Evolutionary conservation across 1,140 invertebrate genomes (phyloP).

Genomic region (Limonius californicus): DNA sequence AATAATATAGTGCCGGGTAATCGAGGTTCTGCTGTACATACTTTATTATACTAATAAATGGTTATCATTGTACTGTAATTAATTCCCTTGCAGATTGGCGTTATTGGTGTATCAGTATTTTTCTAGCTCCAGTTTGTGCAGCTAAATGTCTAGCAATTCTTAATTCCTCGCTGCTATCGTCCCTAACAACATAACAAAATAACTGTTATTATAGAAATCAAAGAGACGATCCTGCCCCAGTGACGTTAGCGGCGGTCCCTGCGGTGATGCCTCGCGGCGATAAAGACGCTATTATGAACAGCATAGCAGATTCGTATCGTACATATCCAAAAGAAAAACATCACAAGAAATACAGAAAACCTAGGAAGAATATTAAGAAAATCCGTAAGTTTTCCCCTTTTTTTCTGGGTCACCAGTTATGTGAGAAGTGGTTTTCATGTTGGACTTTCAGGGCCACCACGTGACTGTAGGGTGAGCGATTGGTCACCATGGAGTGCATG

Average conservation of each 20-base stretch:
- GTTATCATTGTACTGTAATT: too few species aligned
- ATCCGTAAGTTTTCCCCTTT: constrained; percentile 38
- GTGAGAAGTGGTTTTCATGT: background rate
- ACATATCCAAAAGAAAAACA: constrained; percentile 48
- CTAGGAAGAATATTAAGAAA: constrained; percentile 31
- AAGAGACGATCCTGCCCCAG: constrained; percentile 20
- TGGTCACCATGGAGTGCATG: constrained; percentile 85
- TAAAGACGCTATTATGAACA: constrained; percentile 68
- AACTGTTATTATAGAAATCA: constrained; percentile 31
- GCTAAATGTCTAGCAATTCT: too few species aligned
- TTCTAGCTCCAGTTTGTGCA: too few species aligned
- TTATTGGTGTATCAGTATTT: too few species aligned
- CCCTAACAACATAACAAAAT: background rate
- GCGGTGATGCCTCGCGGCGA: constrained; percentile 60
- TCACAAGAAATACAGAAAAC: constrained; percentile 49
- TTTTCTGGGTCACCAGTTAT: background rate
- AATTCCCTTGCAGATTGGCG: too few species aligned
- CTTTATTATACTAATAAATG: too few species aligned
- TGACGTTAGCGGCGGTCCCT: constrained; percentile 45
- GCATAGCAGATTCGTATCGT: constrained; percentile 64
- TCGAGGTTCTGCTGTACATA: too few species aligned
- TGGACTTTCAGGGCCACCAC: constrained; percentile 50
- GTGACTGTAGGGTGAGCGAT: constrained; percentile 79
- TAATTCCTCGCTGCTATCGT: too few species aligned
- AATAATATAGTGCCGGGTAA: too few species aligned